Conservation (phyloP, 1,140 invertebrate species). For the Nautilus pompilius region DNA sequence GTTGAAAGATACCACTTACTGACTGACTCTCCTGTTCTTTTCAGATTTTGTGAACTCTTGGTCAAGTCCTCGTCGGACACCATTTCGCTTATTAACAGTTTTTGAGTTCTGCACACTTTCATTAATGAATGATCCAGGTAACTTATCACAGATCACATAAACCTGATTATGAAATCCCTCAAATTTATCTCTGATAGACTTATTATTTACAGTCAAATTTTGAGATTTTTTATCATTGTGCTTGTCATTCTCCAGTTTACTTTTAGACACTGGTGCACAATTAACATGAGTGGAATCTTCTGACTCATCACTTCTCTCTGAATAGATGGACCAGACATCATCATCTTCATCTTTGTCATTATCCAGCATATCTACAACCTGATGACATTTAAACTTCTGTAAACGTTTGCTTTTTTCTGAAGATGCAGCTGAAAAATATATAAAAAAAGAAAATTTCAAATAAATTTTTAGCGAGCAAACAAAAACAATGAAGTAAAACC, state of each 20-base stretch:
- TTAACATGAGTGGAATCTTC: not conserved
- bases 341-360: conserved; percentile 7
- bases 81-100: too few relatives aligned
- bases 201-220: too few relatives aligned
- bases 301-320: not conserved
- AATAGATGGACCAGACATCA: not conserved
- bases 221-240: too few relatives aligned
- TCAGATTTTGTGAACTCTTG: not conserved
- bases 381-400: not conserved
- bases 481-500: not conserved
- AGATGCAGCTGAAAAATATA: not conserved
- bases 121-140: too few relatives aligned
- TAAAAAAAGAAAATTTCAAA: not conserved
- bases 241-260: too few relatives aligned
- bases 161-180: too few relatives aligned
- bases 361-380: not conserved
- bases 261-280: too few relatives aligned
- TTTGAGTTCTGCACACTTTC: too few relatives aligned
- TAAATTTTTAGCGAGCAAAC: not conserved
- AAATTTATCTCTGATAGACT: too few relatives aligned
- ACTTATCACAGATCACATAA: too few relatives aligned
- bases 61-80: not conserved
- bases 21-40: too few relatives aligned
- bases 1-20: too few relatives aligned
- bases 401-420: not conserved